A percentile compares a stretch with the other conserved stretches of the same genome.
Conservation (phyloP, 1,140 invertebrate species). For the Megalonaias nervosa region DNA sequence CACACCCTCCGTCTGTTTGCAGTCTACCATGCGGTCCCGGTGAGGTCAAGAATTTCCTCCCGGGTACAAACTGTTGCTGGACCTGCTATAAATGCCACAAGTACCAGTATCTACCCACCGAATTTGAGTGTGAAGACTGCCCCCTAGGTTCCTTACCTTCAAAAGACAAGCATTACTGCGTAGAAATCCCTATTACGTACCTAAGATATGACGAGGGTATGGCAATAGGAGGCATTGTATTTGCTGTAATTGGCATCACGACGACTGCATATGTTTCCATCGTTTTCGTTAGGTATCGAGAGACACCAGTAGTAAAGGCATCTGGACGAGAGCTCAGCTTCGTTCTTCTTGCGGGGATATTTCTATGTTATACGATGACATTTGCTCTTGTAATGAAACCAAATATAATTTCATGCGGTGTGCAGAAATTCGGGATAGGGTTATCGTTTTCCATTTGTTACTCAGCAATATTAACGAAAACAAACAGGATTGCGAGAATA, state of each 20-base stretch:
- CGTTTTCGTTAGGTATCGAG: conserved; percentile 57
- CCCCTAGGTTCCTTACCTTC: conserved; percentile 86
- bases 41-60: conserved; percentile 92
- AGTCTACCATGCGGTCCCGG: conserved; percentile 88
- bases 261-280: conserved; percentile 52
- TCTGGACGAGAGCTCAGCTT: conserved; percentile 70
- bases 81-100: conserved; percentile 94
- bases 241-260: conserved; percentile 71
- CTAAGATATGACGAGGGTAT: conserved; percentile 78
- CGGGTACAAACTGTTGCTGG: conserved; percentile 95
- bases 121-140: conserved; percentile 88
- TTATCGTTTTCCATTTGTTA: conserved; percentile 82
- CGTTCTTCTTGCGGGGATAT: conserved; percentile 70
- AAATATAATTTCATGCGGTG: conserved; percentile 76
- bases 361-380: conserved; percentile 67
- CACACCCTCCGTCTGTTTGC: conserved; percentile 90
- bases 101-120: conserved; percentile 84
- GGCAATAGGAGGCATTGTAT: conserved; percentile 88
- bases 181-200: conserved; percentile 87
- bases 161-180: conserved; percentile 81
- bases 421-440: conserved; percentile 79
- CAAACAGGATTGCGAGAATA: conserved; percentile 83
- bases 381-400: conserved; percentile 73
- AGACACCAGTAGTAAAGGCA: conserved; percentile 71
- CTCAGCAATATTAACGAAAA: conserved; percentile 84